Evolutionary conservation across 1,140 invertebrate genomes (phyloP).

Genomic region (Trichonephila inaurata): DNA sequence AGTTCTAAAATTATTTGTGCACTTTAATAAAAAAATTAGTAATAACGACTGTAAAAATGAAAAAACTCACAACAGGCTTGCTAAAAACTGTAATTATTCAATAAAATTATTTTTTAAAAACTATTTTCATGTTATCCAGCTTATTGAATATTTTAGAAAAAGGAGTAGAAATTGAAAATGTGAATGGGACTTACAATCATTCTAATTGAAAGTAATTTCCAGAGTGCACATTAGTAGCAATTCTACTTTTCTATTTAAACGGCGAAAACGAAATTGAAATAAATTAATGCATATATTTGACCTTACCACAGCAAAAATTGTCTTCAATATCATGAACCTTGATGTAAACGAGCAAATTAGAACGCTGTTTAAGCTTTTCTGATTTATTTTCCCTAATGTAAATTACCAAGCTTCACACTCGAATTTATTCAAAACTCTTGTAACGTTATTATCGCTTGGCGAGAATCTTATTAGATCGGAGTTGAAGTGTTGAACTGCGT

Average conservation of each 20-base stretch:
- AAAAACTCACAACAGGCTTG: too few species aligned
- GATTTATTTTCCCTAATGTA: background rate
- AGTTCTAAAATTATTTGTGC: too few species aligned
- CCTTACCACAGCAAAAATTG: background rate
- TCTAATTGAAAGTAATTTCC: background rate
- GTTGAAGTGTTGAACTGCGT: background rate
- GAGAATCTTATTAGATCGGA: background rate
- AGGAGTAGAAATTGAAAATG: too few species aligned
- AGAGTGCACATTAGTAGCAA: background rate
- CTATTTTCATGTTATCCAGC: too few species aligned
- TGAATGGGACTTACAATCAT: too few species aligned
- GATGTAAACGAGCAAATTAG: background rate
- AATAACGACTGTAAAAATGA: too few species aligned
- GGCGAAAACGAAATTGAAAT: background rate
- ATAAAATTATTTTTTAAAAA: too few species aligned
- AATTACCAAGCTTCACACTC: background rate
- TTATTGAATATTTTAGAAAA: too few species aligned
- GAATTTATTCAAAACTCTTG: background rate
- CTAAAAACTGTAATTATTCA: too few species aligned
- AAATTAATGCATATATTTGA: background rate
- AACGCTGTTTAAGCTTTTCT: background rate
- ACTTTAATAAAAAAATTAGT: too few species aligned
- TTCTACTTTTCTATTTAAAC: background rate
- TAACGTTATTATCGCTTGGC: background rate
- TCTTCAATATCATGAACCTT: background rate